Conservation (phyloP, 2,797 vertebrate genomes). For the Yasuhikotakia modesta region DNA sequence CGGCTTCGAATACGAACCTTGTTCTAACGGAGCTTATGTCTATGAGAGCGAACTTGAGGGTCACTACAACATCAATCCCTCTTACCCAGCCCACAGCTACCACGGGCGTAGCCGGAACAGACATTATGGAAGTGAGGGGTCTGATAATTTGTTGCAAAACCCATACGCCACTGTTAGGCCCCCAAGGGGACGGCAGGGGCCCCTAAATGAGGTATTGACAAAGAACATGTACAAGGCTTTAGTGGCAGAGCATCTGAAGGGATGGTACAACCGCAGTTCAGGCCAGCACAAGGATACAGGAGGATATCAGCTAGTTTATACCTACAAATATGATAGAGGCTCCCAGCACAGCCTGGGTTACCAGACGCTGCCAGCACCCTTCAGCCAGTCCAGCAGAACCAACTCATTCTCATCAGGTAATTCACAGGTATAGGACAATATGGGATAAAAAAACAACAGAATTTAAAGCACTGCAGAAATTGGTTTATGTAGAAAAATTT, state of each 20-base stretch:
- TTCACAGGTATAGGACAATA: background rate
- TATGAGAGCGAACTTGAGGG: constrained; percentile 93
- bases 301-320: constrained; percentile 70
- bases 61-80: constrained; percentile 92
- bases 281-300: constrained; percentile 74
- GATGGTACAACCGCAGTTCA: constrained; percentile 93
- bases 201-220: constrained; percentile 85
- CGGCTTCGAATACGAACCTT: constrained; percentile 80
- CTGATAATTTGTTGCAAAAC: constrained; percentile 85
- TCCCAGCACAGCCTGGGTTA: constrained; percentile 90
- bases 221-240: constrained; percentile 96
- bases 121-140: constrained; percentile 82
- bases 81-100: constrained; percentile 83
- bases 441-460: background rate
- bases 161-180: constrained; percentile 91
- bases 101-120: constrained; percentile 83
- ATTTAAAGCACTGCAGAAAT: background rate
- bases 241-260: constrained; percentile 92
- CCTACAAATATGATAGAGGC: constrained; percentile 84
- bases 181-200: constrained; percentile 82
- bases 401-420: constrained; percentile 92
- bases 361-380: constrained; percentile 86
- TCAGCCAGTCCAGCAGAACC: constrained; percentile 87
- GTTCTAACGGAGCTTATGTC: constrained; percentile 82
- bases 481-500: background rate